Base-by-base conservation (phyloP, 2,113 vertebrate genomes). In the Morone saxatilis region DNA sequence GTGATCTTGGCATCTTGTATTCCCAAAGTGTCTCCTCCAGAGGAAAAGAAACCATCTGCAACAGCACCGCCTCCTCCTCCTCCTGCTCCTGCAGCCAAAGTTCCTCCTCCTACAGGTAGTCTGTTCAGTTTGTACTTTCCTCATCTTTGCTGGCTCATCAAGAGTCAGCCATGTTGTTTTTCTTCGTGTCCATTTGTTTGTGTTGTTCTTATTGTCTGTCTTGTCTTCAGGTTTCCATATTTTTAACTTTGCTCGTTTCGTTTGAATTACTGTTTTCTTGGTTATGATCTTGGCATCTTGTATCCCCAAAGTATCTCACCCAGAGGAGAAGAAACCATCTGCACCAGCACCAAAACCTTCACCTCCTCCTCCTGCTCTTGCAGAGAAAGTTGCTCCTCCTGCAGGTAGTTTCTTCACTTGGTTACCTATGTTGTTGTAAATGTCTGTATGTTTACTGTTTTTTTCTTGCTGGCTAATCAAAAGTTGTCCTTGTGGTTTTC, bases 321-420 rank as follows among this genome's bases (percentile, higher is more conserved):
- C 73, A 78, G 91, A 89, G 61, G 86, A 91, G 50, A 91, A 85
- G 78, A 89, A 79, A 69, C 54, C 87, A 6, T 80, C 83, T 62
- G 38, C 63, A 31, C 22, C 85, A 20, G 19, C 5, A 31, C 7
- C 71, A 59, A 83, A 88, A 31, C 73, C 76, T 70, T 14, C 78
- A 50, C 9, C 81, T 62, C 31, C 65, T 22, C 40, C 50, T 69
- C 9, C 57, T 74, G 14, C 74, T 82, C 47, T 71, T 65, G 74
- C 71, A 63, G 71, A 66, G 19, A 82, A 62, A 38, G 66, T 51
- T 2, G 11, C 78, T 43, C 50, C 78, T 31, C 61, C 51, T 67
- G 63, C 81, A 88, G 86, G 86, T 88, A 88, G 66, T 70, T 54
- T 48, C 17, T 66, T 54, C 3, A 1, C 16, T 67, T 40, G 43